phyloP scores from a whole-genome alignment of 2,888 invertebrate species.

The Caenorhabditis parvicauda region DNA sequence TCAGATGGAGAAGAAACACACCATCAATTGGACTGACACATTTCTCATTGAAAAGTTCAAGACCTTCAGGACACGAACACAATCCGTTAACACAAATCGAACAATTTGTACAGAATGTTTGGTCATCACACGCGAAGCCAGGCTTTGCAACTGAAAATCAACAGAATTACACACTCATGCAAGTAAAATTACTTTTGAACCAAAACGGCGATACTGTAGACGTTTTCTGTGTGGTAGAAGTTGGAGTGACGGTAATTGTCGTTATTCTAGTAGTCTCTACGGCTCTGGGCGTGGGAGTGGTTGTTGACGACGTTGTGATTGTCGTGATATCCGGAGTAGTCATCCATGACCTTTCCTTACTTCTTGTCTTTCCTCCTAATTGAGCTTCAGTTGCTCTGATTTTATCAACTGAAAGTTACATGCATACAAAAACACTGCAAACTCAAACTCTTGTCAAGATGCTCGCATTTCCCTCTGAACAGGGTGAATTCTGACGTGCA shows the following conservation, averaged over 20 bases:
- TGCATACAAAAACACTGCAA: not conserved
- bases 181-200: conserved; percentile 22
- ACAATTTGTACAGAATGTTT: conserved; percentile 43
- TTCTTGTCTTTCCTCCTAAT: no score
- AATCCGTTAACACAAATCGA: conserved; percentile 43
- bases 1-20: conserved; percentile 7
- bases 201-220: conserved; percentile 10
- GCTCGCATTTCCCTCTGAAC: conserved; percentile 38
- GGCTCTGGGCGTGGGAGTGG: conserved; percentile 7
- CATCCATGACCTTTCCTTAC: no score
- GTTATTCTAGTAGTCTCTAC: conserved; percentile 1
- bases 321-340: no score
- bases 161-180: not conserved
- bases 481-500: conserved; percentile 42
- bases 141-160: conserved; percentile 42
- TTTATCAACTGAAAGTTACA: not conserved
- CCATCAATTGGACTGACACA: conserved; percentile 48
- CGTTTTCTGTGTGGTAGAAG: conserved; percentile 13
- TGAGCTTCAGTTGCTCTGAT: not conserved
- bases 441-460: no score
- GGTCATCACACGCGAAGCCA: conserved; percentile 41
- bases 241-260: conserved; percentile 8
- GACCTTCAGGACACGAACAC: conserved; percentile 49
- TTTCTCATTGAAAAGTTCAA: conserved; percentile 31
- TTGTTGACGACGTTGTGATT: conserved; percentile 4